A percentile compares a stretch with the other conserved stretches of the same genome.
phyloP scores from a whole-genome alignment of 2,797 vertebrate genomes.

The Danio choprae region DNA sequence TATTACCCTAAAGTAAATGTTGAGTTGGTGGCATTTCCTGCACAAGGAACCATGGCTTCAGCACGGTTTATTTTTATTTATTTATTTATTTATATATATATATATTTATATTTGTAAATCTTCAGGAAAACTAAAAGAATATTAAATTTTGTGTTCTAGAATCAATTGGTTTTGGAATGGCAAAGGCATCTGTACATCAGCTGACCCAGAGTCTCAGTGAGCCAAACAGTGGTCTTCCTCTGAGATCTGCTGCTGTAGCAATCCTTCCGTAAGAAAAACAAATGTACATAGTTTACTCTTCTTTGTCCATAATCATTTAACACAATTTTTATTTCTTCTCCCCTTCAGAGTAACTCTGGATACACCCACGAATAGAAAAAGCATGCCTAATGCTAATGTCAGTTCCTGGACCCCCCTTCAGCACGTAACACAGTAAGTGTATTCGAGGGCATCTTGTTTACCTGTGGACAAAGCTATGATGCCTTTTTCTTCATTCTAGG shows the following conservation, averaged over 20 bases:
- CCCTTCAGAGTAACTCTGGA: slow-evolving; percentile 88
- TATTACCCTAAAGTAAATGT: no score
- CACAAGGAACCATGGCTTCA: no score
- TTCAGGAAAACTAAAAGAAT: no score
- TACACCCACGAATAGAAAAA: slow-evolving; percentile 86
- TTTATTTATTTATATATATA: no score
- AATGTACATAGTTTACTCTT: not conserved
- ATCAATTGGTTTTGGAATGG: slow-evolving; percentile 87
- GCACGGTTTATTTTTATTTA: no score
- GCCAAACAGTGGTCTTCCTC: slow-evolving; percentile 79
- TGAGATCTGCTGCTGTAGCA: slow-evolving; percentile 75
- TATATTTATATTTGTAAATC: no score
- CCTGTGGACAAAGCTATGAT: not conserved
- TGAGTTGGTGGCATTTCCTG: no score
- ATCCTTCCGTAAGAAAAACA: slow-evolving; percentile 81
- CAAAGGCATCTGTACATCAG: slow-evolving; percentile 86
- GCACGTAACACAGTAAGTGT: slow-evolving; percentile 55
- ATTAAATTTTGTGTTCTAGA: slow-evolving; percentile 72
- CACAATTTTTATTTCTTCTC: no score
- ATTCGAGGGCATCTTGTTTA: not conserved
- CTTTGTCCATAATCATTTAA: not conserved
- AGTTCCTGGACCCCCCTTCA: slow-evolving; percentile 84
- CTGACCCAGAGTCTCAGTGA: slow-evolving; percentile 83
- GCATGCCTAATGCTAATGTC: slow-evolving; percentile 86
- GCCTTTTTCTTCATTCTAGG: slow-evolving; percentile 73